These are phyloP conservation scores for Mystacides longicornis DNA, from an alignment of 2,888 invertebrate species.

Conservation along the genomic window DNA sequence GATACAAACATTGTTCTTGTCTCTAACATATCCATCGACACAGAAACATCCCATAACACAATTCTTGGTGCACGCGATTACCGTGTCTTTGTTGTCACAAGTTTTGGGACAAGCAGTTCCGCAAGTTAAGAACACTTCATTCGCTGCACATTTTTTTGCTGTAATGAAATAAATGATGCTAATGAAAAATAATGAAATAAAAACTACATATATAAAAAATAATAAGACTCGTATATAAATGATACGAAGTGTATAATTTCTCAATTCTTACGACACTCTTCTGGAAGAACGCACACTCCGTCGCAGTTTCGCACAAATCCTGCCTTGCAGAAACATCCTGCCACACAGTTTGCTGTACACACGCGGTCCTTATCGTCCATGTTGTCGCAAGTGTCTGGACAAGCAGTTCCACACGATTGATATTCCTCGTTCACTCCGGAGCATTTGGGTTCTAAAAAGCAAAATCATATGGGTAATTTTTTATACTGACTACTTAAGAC, in stretches of 20 bases:
- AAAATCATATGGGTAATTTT: background rate
- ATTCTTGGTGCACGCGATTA: background rate
- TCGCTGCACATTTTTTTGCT: background rate
- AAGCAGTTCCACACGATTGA: background rate
- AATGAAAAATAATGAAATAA: too few relatives aligned
- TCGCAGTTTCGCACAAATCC: background rate
- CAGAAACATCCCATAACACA: conserved; percentile 20
- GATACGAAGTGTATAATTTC: too few relatives aligned
- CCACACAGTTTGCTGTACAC: background rate
- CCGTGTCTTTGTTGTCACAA: conserved; percentile 14
- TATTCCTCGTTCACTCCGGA: background rate
- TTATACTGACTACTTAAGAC: too few relatives aligned
- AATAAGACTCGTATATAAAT: too few relatives aligned
- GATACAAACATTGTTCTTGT: conserved; percentile 7
- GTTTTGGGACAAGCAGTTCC: conserved; percentile 17
- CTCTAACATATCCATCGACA: conserved; percentile 17
- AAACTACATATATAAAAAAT: too few relatives aligned
- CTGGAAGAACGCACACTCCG: background rate
- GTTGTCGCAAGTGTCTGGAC: background rate
- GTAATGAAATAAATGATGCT: too few relatives aligned
- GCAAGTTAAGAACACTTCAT: conserved; percentile 15
- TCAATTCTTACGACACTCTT: conserved; percentile 2
- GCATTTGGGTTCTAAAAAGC: background rate
- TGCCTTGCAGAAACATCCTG: background rate
- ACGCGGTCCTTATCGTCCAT: background rate